These are phyloP conservation scores for Climacteris rufus DNA, from an alignment of 2,113 vertebrate genomes.

Conservation along the genomic window DNA sequence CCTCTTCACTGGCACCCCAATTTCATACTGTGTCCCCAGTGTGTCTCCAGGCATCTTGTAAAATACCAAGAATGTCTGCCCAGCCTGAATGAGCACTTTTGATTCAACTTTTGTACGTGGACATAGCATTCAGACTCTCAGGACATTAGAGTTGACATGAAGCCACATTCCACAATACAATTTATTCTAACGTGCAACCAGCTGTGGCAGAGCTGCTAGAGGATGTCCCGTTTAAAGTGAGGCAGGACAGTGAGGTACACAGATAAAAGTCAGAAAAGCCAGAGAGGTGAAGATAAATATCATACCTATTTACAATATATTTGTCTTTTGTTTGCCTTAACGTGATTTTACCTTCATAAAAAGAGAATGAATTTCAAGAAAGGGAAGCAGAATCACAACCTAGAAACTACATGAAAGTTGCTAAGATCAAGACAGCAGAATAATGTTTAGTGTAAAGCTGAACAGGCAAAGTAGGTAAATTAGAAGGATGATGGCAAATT, in stretches of 20 bases:
- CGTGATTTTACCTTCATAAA: not conserved
- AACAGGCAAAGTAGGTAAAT: not conserved
- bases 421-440: not conserved
- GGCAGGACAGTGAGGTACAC: not conserved
- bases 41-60: not conserved
- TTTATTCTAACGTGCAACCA: not conserved
- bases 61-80: not conserved
- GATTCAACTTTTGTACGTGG: not conserved
- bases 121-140: not conserved
- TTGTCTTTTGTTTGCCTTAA: not conserved
- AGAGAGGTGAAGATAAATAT: not conserved
- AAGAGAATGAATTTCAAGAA: not conserved
- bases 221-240: not conserved
- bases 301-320: not conserved
- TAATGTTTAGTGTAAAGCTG: not conserved
- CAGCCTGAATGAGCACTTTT: not conserved
- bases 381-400: not conserved
- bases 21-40: not conserved
- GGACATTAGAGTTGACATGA: not conserved
- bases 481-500: not conserved
- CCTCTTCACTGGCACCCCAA: not conserved
- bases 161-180: not conserved
- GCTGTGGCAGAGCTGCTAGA: not conserved
- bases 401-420: not conserved
- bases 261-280: not conserved